phyloP scores from a whole-genome alignment of 2,888 invertebrate genomes.

The Calephelis perditalis region DNA sequence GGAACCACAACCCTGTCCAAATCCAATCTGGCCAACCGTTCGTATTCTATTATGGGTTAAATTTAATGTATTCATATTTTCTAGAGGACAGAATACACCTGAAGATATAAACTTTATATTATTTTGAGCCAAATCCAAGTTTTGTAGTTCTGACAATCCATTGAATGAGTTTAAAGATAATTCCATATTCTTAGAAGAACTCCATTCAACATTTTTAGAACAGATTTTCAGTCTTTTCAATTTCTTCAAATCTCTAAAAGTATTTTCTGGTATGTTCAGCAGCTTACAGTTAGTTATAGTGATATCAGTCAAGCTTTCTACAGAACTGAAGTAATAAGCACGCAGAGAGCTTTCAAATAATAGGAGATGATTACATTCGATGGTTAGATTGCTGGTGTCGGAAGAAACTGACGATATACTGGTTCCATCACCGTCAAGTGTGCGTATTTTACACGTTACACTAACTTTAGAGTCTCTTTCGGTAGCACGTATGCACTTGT shows the following conservation, averaged over 20 bases:
- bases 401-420: conserved; percentile 79
- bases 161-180: conserved; percentile 84
- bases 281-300: conserved; percentile 89
- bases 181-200: conserved; percentile 85
- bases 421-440: conserved; percentile 83
- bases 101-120: conserved; percentile 89
- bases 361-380: conserved; percentile 87
- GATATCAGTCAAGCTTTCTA: conserved; percentile 86
- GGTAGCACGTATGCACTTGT: conserved; percentile 66
- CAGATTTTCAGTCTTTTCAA: conserved; percentile 87
- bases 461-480: conserved; percentile 69
- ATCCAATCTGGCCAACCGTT: conserved; percentile 86
- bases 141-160: conserved; percentile 88
- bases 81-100: conserved; percentile 87
- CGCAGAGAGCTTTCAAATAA: conserved; percentile 88
- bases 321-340: conserved; percentile 83
- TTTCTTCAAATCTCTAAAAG: conserved; percentile 88
- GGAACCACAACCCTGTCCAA: conserved; percentile 80
- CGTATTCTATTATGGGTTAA: conserved; percentile 90
- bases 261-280: conserved; percentile 84
- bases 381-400: conserved; percentile 84
- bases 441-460: conserved; percentile 83
- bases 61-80: conserved; percentile 89
- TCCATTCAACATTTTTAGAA: conserved; percentile 90
- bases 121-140: conserved; percentile 89